These are phyloP conservation scores for Aphelenchoides fujianensis DNA, from an alignment of 1,140 invertebrate genomes.

Conservation along the genomic window DNA sequence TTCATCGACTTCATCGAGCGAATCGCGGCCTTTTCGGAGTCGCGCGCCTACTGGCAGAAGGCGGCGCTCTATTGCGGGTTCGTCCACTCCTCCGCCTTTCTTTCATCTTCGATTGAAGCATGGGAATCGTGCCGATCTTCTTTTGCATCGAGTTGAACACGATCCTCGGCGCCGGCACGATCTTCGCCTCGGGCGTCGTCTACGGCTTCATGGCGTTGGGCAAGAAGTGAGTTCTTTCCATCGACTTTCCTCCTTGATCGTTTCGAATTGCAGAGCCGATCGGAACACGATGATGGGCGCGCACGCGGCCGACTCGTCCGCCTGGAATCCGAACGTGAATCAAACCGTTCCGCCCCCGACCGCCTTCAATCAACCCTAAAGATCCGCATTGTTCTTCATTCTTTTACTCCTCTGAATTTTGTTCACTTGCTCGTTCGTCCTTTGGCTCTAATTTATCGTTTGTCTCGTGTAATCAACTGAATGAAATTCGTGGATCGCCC, in stretches of 20 bases:
- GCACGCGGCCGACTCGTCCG: constrained; percentile 42
- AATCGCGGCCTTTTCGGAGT: constrained; percentile 76
- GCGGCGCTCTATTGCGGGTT: constrained; percentile 80
- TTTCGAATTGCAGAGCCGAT: constrained; percentile 48
- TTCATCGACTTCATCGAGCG: constrained; percentile 86
- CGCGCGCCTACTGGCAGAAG: constrained; percentile 82
- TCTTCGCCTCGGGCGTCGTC: constrained; percentile 80
- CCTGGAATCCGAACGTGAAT: constrained; percentile 60
- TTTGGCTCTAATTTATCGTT: too few relatives aligned
- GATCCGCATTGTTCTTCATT: too few relatives aligned
- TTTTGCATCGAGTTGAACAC: constrained; percentile 74
- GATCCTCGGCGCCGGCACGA: constrained; percentile 79
- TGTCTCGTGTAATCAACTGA: too few relatives aligned
- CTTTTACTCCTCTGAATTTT: constrained; percentile 1
- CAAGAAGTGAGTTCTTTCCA: constrained; percentile 64
- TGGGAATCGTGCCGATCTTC: constrained; percentile 69
- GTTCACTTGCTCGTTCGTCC: too few relatives aligned
- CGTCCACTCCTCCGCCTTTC: constrained; percentile 63
- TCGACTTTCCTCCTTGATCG: not conserved
- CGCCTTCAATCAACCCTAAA: constrained; percentile 53
- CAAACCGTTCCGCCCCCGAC: constrained; percentile 44
- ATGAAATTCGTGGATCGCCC: not conserved
- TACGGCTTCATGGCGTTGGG: constrained; percentile 87
- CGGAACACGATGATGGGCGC: constrained; percentile 58
- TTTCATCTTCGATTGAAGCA: constrained; percentile 40